Evolutionary conservation across 1,140 invertebrate species (phyloP).

Genomic region (Parasteatoda tepidariorum): DNA sequence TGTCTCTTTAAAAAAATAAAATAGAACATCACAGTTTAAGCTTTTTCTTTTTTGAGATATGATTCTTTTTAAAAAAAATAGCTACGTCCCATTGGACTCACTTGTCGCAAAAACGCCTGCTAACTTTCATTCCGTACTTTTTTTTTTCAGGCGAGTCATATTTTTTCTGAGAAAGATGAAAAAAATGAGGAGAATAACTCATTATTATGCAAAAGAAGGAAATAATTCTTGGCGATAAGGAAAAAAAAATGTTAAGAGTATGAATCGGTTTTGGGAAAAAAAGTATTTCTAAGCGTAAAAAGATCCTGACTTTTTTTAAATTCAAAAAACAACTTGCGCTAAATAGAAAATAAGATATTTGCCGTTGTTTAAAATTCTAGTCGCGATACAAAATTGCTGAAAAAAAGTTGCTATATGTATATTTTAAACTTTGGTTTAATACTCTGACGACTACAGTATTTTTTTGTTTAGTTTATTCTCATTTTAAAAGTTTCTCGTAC

Average conservation of each 20-base stretch:
- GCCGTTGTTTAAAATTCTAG: conserved; percentile 45
- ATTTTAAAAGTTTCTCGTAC: neutral
- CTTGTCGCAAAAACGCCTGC: too few species aligned
- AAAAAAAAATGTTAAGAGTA: neutral
- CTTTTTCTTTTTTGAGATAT: too few species aligned
- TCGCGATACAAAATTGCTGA: conserved; percentile 35
- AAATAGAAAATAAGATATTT: conserved; percentile 54
- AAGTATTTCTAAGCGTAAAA: neutral
- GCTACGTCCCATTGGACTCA: too few species aligned
- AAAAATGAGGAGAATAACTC: conserved; percentile 26
- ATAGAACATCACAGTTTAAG: too few species aligned
- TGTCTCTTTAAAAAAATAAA: too few species aligned
- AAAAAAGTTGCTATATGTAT: neutral
- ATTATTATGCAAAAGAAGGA: conserved; percentile 54
- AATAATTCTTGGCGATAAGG: conserved; percentile 9
- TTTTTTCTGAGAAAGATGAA: neutral
- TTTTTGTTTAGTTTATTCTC: conserved; percentile 47
- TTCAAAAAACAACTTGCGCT: conserved; percentile 40
- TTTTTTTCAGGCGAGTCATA: neutral
- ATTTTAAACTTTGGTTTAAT: conserved; percentile 34
- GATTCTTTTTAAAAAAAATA: too few species aligned
- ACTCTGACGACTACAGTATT: conserved; percentile 10
- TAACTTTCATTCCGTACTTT: too few species aligned
- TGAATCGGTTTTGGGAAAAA: neutral
- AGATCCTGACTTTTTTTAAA: conserved; percentile 17